Percentiles rank a stretch among this genome's conserved stretches.
Evolutionary conservation across 23 tunicate genomes (phyloP).

Genomic region (Diplosoma virens): DNA sequence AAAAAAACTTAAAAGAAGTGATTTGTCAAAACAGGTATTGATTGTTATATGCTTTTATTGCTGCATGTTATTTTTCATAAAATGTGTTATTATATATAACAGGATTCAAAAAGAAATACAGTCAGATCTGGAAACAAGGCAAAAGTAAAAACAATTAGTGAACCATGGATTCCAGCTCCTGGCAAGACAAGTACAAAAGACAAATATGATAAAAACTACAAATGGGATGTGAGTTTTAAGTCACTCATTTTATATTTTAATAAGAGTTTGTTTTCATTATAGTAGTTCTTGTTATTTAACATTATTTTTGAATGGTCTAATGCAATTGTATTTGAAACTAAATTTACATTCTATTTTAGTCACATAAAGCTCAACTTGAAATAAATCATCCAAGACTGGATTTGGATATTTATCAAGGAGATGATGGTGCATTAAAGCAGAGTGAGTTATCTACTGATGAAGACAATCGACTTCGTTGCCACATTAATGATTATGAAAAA

Average conservation of each 20-base stretch:
- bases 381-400: slow-evolving; percentile 26
- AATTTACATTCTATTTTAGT: too few relatives aligned
- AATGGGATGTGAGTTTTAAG: slow-evolving; percentile 69
- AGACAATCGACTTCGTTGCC: slow-evolving; percentile 55
- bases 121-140: slow-evolving; percentile 44
- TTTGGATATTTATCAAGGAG: background rate
- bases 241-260: background rate
- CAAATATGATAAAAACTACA: slow-evolving; percentile 41
- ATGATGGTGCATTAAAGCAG: slow-evolving; percentile 23
- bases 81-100: background rate
- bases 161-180: slow-evolving; percentile 95
- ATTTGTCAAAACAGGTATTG: background rate
- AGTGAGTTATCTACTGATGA: slow-evolving; percentile 74
- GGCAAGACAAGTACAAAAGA: slow-evolving; percentile 68
- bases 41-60: background rate
- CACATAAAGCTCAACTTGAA: slow-evolving; percentile 56
- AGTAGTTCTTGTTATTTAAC: too few relatives aligned
- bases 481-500: slow-evolving; percentile 68
- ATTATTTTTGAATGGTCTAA: too few relatives aligned
- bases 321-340: too few relatives aligned
- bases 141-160: slow-evolving; percentile 35
- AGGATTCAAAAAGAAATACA: slow-evolving; percentile 34
- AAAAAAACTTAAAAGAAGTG: slow-evolving; percentile 62
- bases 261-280: too few relatives aligned
- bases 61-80: background rate